phyloP scores from a whole-genome alignment of 2,888 invertebrate genomes.

The Geotrupes spiniger region DNA sequence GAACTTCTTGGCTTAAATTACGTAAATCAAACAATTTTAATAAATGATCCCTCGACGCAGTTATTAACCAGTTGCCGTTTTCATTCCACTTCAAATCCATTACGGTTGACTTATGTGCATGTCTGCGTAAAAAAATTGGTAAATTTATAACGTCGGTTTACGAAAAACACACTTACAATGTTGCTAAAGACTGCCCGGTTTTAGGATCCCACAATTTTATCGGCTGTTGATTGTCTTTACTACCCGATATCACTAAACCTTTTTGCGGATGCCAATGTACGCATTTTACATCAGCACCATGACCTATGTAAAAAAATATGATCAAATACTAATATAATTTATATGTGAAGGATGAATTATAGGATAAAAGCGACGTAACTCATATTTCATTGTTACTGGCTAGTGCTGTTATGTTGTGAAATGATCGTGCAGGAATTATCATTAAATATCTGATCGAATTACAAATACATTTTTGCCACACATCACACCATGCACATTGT shows the following conservation, averaged over 20 bases:
- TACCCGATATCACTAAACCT: conserved; percentile 94
- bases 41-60: conserved; percentile 96
- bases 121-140: conserved; percentile 54
- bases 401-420: not conserved
- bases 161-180: conserved; percentile 63
- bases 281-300: conserved; percentile 98
- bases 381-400: not conserved
- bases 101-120: conserved; percentile 98
- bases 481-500: too few species aligned
- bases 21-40: conserved; percentile 97
- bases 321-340: too few species aligned
- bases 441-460: too few species aligned
- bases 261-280: conserved; percentile 99
- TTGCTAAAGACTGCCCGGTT: conserved; percentile 90
- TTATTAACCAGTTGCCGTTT: conserved; percentile 98
- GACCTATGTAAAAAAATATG: conserved; percentile 58
- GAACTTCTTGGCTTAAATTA: conserved; percentile 91
- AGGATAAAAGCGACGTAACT: not conserved
- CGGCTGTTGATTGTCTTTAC: conserved; percentile 99
- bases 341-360: not conserved
- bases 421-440: too few species aligned
- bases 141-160: not conserved
- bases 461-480: too few species aligned
- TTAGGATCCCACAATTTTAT: conserved; percentile 99
- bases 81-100: conserved; percentile 99